A percentile compares a stretch with the other conserved stretches of the same genome.
These are phyloP conservation scores for Mesembrinibis cayennensis DNA, from an alignment of 2,113 vertebrate species.

Conservation along the genomic window DNA sequence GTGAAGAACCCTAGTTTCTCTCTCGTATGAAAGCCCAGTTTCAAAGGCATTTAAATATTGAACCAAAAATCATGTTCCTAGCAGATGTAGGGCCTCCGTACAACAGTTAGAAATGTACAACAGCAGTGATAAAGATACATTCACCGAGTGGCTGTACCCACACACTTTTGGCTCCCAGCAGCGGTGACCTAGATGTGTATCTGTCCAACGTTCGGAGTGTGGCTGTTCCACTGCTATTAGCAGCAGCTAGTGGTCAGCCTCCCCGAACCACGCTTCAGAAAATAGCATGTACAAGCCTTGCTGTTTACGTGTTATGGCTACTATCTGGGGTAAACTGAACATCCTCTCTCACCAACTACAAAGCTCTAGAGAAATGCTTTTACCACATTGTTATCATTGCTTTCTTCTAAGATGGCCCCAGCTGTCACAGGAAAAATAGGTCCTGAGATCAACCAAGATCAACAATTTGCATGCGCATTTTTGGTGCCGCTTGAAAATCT, in stretches of 20 bases:
- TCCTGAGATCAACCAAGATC: conserved; percentile 6
- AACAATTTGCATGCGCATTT: neutral
- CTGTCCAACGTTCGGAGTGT: neutral
- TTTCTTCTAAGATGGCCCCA: neutral
- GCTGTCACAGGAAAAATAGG: conserved; percentile 6
- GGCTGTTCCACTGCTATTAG: conserved; percentile 29
- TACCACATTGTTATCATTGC: neutral
- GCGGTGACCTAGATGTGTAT: conserved; percentile 35
- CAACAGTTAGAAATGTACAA: neutral
- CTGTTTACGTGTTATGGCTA: neutral
- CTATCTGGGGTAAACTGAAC: conserved; percentile 41
- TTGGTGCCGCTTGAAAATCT: neutral
- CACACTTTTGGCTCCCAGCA: rapidly evolving
- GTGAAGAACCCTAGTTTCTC: neutral
- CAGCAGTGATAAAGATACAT: neutral
- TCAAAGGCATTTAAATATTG: neutral
- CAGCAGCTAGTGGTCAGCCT: conserved; percentile 48
- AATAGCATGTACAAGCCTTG: rapidly evolving
- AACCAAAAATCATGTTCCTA: neutral
- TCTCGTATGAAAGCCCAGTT: neutral
- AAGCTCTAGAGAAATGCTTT: conserved; percentile 1
- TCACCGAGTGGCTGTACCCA: neutral
- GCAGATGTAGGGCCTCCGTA: neutral
- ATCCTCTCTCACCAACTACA: conserved; percentile 51
- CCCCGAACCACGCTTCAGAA: neutral